phyloP scores from a whole-genome alignment of 2,113 vertebrate genomes.

The Ginglymostoma cirratum region DNA sequence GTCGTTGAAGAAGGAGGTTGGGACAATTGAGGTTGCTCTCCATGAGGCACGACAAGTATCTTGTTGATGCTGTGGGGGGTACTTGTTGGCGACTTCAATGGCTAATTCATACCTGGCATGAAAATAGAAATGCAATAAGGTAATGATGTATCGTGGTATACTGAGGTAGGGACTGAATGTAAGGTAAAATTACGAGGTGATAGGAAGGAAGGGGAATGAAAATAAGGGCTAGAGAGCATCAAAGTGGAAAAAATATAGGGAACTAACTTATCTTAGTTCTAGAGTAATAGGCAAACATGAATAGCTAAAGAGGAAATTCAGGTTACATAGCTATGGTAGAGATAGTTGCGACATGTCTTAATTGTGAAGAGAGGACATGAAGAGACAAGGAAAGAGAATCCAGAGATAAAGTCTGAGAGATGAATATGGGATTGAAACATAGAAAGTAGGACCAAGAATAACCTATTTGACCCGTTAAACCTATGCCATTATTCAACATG shows the following conservation, averaged over 20 bases:
- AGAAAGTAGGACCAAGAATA: too few relatives aligned
- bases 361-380: neutral
- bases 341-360: neutral
- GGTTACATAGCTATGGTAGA: neutral
- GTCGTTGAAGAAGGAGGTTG: too few relatives aligned
- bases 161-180: too few relatives aligned
- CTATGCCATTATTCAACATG: too few relatives aligned
- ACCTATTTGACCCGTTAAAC: too few relatives aligned
- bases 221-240: neutral
- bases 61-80: too few relatives aligned
- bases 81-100: neutral
- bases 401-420: neutral
- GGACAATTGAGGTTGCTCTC: too few relatives aligned
- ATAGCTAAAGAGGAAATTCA: neutral
- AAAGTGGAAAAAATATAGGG: neutral
- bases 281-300: neutral
- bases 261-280: neutral
- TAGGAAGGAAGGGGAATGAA: neutral
- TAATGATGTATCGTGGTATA: neutral
- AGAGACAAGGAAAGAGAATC: neutral
- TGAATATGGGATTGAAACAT: neutral
- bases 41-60: too few relatives aligned
- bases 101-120: neutral
- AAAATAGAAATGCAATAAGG: neutral
- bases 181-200: neutral